phyloP scores from a whole-genome alignment of 2,113 vertebrate genomes.

The Indicator maculatus region DNA sequence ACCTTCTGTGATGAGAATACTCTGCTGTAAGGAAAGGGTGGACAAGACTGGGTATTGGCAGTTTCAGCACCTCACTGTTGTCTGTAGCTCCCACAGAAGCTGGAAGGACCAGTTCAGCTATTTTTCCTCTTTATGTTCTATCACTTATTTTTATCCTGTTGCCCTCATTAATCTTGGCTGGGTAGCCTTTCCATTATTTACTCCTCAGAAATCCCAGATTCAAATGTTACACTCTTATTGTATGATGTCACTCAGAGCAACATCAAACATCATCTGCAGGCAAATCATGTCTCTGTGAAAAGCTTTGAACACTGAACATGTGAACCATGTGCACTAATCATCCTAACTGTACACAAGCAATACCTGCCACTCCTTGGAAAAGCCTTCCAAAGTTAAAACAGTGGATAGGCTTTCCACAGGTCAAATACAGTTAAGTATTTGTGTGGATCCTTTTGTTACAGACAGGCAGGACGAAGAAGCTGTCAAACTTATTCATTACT shows the following conservation, averaged over 20 bases:
- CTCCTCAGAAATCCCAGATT: background rate
- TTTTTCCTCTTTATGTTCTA: background rate
- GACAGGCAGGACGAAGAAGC: background rate
- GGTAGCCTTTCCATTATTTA: background rate
- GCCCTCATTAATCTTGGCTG: background rate
- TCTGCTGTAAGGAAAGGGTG: background rate
- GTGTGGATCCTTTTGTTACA: background rate
- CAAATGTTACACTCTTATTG: background rate
- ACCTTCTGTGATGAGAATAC: background rate
- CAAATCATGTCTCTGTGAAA: background rate
- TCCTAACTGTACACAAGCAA: background rate
- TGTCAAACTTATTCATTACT: background rate
- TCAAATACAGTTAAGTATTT: background rate
- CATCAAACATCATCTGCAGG: background rate
- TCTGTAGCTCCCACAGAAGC: background rate
- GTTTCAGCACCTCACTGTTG: background rate
- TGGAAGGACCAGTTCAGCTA: background rate
- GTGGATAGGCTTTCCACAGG: background rate
- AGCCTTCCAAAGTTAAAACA: background rate
- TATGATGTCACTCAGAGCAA: background rate
- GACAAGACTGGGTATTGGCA: background rate
- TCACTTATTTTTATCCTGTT: background rate
- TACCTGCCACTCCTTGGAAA: background rate
- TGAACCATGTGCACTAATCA: background rate
- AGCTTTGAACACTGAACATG: background rate